Base-by-base conservation (phyloP, 2,888 invertebrate species). In the Pammene fasciana region DNA sequence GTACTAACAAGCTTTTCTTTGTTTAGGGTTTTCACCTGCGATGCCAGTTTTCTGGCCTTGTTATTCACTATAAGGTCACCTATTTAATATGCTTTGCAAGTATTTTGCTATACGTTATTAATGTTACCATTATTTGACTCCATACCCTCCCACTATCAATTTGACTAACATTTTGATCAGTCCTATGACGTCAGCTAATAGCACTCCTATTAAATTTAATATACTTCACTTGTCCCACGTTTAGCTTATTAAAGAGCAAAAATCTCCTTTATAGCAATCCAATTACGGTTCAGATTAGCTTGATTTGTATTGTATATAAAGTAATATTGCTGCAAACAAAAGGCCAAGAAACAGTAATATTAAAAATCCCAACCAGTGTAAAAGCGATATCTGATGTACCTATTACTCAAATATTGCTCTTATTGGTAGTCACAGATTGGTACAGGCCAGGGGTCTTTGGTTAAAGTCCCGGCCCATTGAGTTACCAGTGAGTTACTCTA, bases 181-280 rank as follows among this genome's bases (percentile, higher is more conserved):
- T 56, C 62, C 14, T 57, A 55, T 68, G 62, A 68, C 62, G 62
- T 68, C 62, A 68, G 16, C 34, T 48, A 54, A 56, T 65, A 61
- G 54, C 67, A 67, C 67, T 62, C 61, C 61, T 56, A 56, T 43
- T 61, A 55, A 61, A 61, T 56, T 55, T 41, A 61, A 60, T 67
- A 67, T 38, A 54, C 36, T 46, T 55, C 45, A 18, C 45, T 14
- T 48, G 48, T 45, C 13, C 9, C 34, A 26, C n/a, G 43, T 26
- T 18, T 18, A 34, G n/a, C 14, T 13, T 26, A 41, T 48, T 18
- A 34, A 38, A 11, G 34, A 54, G 10, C 8, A 45, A 41, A 26
- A 7, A 38, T 14, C 7, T 13, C 10, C 41, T 16, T 62, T 68
- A 50, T 36, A 2, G 0, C 0, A n/a, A 16, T 11, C 5, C 0